These are phyloP conservation scores for Porites evermanni DNA, from an alignment of 92 coral and sea anemone genomes.

Conservation along the genomic window DNA sequence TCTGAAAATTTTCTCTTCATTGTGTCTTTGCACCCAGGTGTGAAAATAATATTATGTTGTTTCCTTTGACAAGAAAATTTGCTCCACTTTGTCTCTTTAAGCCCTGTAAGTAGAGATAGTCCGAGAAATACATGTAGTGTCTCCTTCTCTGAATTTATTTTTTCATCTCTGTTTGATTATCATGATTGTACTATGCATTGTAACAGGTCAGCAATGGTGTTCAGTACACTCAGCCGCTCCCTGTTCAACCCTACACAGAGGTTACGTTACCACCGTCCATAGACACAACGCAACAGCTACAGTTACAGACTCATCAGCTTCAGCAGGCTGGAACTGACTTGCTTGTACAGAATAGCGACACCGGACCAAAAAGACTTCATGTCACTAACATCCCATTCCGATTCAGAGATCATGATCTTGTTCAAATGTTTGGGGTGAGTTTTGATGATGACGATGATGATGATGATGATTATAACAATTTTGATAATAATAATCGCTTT, in stretches of 20 bases:
- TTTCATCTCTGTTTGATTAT: too few species aligned
- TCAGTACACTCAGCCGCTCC: constrained; percentile 71
- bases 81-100: too few species aligned
- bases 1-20: too few species aligned
- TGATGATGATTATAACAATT: too few species aligned
- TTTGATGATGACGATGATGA: neutral
- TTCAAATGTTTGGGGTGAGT: constrained; percentile 98
- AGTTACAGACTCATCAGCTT: constrained; percentile 67
- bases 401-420: constrained; percentile 88
- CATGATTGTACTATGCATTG: neutral
- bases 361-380: constrained; percentile 89
- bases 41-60: too few species aligned
- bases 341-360: constrained; percentile 58
- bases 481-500: too few species aligned
- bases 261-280: constrained; percentile 61
- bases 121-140: too few species aligned
- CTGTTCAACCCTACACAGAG: constrained; percentile 64
- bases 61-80: too few species aligned
- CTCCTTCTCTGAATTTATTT: too few species aligned
- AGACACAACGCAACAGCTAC: constrained; percentile 55
- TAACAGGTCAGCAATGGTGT: constrained; percentile 82
- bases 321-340: constrained; percentile 46
- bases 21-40: too few species aligned
- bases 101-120: too few species aligned
- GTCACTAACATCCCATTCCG: constrained; percentile 97